Evolutionary conservation across 2,888 invertebrate species (phyloP).

Genomic region (Drosophila neutralis): DNA sequence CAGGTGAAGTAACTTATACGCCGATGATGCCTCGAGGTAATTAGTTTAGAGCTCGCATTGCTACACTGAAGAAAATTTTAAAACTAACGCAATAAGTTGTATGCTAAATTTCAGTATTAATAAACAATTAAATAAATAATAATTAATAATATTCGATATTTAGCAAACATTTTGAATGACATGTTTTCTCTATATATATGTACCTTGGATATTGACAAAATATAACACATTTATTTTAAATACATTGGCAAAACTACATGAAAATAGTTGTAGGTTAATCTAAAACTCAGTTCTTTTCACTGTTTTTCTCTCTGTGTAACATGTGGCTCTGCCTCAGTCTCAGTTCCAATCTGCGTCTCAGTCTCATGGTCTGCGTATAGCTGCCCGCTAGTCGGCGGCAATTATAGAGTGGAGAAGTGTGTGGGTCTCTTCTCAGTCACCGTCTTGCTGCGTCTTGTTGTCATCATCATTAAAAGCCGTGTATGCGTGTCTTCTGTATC

Average conservation of each 20-base stretch:
- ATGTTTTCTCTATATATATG: not conserved
- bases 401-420: conserved; percentile 31
- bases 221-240: not conserved
- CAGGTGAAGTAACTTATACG: conserved; percentile 78
- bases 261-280: not conserved
- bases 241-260: not conserved
- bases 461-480: conserved; percentile 61
- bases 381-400: conserved; percentile 13
- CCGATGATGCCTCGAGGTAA: conserved; percentile 61
- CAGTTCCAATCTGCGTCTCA: conserved; percentile 6
- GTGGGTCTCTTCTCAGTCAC: conserved; percentile 25
- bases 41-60: conserved; percentile 69
- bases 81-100: not conserved
- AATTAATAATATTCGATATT: not conserved
- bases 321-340: not conserved
- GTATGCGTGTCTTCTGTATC: conserved; percentile 15
- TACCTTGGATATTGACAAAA: not conserved
- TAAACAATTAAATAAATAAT: not conserved
- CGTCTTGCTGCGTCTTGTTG: conserved; percentile 28
- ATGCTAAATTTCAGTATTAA: not conserved
- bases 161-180: not conserved
- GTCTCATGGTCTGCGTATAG: conserved; percentile 13
- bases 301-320: not conserved
- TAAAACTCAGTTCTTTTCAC: not conserved
- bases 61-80: not conserved